phyloP scores from a whole-genome alignment of 2,797 vertebrate genomes.

The Anguilla megastoma region DNA sequence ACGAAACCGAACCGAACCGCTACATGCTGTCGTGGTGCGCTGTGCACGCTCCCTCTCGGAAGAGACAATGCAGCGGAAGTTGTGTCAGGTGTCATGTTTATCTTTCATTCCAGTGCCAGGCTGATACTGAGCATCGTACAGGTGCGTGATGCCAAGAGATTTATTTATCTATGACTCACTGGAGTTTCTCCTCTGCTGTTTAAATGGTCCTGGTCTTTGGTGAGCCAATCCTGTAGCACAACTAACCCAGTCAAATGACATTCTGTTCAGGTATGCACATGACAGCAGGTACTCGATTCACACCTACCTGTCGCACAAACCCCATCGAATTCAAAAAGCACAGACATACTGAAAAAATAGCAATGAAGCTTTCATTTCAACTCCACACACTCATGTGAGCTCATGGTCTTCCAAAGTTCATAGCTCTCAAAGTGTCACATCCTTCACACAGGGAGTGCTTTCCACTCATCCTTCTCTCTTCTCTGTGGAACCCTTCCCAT shows the following conservation, averaged over 20 bases:
- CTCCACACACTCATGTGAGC: not conserved
- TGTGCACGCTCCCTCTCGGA: constrained; percentile 57
- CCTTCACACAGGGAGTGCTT: not conserved
- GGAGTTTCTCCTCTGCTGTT: not conserved
- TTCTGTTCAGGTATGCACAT: not conserved
- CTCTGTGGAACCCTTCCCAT: not conserved
- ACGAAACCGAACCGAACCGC: constrained; percentile 63
- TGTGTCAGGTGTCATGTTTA: not conserved
- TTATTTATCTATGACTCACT: not conserved
- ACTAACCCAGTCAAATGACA: not conserved
- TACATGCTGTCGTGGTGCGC: constrained; percentile 64
- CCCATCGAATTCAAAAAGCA: not conserved
- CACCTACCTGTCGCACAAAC: not conserved
- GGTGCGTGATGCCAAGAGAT: constrained; percentile 53
- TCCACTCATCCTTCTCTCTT: not conserved
- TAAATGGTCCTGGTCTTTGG: not conserved
- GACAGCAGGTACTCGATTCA: not conserved
- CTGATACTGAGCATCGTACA: constrained; percentile 34
- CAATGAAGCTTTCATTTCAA: not conserved
- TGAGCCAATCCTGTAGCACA: not conserved
- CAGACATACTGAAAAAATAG: not conserved
- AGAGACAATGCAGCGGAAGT: constrained; percentile 45
- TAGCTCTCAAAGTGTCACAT: not conserved
- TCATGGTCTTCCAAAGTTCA: not conserved
- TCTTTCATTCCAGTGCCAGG: not conserved